Base-by-base conservation (phyloP, 2,797 vertebrate species). In the Fratercula arctica region DNA sequence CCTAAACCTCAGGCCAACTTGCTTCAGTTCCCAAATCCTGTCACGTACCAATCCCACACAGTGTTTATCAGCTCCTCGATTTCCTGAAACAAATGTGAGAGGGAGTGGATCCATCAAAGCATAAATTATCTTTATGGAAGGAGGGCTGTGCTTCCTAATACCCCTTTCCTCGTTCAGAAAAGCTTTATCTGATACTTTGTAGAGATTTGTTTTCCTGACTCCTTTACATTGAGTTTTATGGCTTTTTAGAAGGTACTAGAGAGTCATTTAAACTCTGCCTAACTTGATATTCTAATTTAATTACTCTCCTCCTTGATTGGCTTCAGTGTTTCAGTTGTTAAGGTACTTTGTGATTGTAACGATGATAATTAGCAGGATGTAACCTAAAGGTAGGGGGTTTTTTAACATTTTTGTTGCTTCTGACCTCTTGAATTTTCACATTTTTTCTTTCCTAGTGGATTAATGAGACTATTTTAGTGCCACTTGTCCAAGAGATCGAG, bases 391-490 rank as follows among this genome's bases (percentile, higher is more conserved):
- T 20, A 46, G n/a, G 46, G 7, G 7, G 0, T 2, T 33, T 24
- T 16, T 46, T 11, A 3, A 37, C 6, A 4, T 82, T 48, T n/a
- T 28, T 67, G 3, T 31, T 41, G 14, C 13, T 82, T 50, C 21
- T 81, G n/a, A 88, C 12, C 17, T 50, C 26, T 48, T 33, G 35
- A 46, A 60, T 67, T 79, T 61, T 4, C 64, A 31, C 35, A 37
- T 61, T 86, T 43, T 46, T 81, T 66, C 74, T 72, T 74, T 95
- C 83, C 18, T 83, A 99, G 99, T 99, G 99, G 99, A 99, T 99
- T 87, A 99, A 98, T 85, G 99, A 99, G 97, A 99, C 99, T 15
- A 99, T 99, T 92, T 97, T 99, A 94, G 99, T 99, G 86, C 98
- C 98, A 0, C 97, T 99, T 86, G 99, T 99, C 37, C 99, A 98